Evolutionary conservation across 2,888 invertebrate genomes (phyloP).

Genomic region (Dicyrtomina minuta): DNA sequence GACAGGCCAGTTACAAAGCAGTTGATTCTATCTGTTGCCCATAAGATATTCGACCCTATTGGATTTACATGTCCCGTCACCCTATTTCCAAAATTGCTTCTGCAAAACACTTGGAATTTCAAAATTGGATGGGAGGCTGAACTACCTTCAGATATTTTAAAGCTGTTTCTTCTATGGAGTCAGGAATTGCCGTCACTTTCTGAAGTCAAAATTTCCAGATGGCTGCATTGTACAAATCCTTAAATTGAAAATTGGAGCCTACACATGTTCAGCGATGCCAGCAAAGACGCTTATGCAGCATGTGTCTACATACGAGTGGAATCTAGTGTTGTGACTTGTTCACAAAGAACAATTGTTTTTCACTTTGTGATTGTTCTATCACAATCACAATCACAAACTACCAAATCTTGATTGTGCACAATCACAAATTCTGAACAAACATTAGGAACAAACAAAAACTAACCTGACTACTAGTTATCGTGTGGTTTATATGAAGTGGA

Average conservation of each 20-base stretch:
- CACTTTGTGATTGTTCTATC: too few species aligned
- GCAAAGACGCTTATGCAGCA: conserved; percentile 53
- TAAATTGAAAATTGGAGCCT: conserved; percentile 34
- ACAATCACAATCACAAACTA: too few species aligned
- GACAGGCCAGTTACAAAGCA: conserved; percentile 30
- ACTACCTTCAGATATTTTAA: conserved; percentile 18
- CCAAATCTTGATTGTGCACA: too few species aligned
- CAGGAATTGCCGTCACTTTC: too few species aligned
- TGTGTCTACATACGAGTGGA: conserved; percentile 48
- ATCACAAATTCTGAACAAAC: too few species aligned
- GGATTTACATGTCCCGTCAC: conserved; percentile 23
- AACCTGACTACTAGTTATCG: too few species aligned
- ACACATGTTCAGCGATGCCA: conserved; percentile 54
- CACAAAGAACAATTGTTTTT: too few species aligned
- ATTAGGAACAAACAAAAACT: too few species aligned
- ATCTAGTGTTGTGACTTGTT: too few species aligned
- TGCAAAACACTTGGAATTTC: conserved; percentile 37
- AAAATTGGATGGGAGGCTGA: conserved; percentile 36
- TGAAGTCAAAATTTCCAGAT: conserved; percentile 19
- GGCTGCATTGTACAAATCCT: too few species aligned
- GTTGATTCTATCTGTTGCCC: conserved; percentile 25
- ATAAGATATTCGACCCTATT: conserved; percentile 35
- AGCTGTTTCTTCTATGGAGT: conserved; percentile 8
- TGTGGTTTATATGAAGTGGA: too few species aligned
- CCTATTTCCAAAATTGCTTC: conserved; percentile 32